These are phyloP conservation scores for Prochilodus magdalenae DNA, from an alignment of 2,113 vertebrate species.

Conservation along the genomic window DNA sequence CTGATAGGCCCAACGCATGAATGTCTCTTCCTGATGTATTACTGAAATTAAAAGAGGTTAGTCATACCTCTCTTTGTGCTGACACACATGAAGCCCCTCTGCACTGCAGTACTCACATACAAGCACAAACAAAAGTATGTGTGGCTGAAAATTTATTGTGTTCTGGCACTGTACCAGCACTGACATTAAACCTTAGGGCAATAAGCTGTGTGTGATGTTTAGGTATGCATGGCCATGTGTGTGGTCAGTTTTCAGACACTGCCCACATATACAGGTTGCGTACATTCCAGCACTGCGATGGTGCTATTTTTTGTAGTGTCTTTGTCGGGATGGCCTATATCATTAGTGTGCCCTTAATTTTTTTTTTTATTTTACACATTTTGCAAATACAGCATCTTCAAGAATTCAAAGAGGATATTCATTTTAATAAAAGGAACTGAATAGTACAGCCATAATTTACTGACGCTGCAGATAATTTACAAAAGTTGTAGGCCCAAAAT, in stretches of 20 bases:
- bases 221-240: neutral
- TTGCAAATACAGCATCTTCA: no score
- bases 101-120: conserved; percentile 24
- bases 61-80: conserved; percentile 17
- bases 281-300: neutral
- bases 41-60: neutral
- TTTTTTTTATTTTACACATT: no score
- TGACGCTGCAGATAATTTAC: no score
- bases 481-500: no score
- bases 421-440: no score
- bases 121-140: conserved; percentile 10
- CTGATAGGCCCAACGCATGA: neutral
- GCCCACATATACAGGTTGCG: neutral
- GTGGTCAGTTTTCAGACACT: neutral
- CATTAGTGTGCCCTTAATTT: neutral
- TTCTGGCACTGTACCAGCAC: neutral
- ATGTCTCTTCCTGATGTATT: conserved; percentile 7
- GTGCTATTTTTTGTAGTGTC: no score
- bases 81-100: neutral
- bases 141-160: neutral
- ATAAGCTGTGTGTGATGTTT: neutral
- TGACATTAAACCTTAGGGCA: neutral
- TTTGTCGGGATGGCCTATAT: neutral
- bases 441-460: no score
- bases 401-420: no score